Conservation (phyloP, 2,113 vertebrate genomes). For the Tragelaphus scriptus region DNA sequence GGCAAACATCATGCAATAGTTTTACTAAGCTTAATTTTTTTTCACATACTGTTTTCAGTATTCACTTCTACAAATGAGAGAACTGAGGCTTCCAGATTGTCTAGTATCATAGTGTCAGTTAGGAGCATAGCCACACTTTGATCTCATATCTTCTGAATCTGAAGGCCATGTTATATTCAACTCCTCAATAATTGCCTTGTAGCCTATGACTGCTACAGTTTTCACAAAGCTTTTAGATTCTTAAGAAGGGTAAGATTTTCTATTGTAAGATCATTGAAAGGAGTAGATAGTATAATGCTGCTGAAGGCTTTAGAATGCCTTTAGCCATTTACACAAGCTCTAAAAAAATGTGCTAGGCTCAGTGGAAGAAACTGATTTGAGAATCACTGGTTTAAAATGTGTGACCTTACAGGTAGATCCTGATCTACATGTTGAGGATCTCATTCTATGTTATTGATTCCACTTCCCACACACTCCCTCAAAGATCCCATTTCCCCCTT, state of each 20-base stretch:
- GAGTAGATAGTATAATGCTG: neutral
- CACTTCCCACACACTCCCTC: fast-evolving
- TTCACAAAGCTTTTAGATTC: neutral
- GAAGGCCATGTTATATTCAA: neutral
- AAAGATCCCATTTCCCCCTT: neutral
- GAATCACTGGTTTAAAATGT: neutral
- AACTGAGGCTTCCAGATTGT: neutral
- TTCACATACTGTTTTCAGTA: neutral
- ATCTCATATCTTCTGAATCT: neutral
- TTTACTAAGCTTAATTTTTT: neutral
- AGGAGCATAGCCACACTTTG: neutral
- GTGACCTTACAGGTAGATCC: neutral
- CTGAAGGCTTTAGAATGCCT: neutral
- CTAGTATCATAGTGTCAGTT: neutral
- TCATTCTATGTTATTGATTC: neutral
- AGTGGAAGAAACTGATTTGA: neutral
- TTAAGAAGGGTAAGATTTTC: neutral
- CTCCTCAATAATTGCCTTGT: neutral
- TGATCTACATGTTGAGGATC: neutral
- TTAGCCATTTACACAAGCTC: neutral
- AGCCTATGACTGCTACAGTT: neutral
- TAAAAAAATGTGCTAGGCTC: neutral
- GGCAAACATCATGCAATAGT: neutral
- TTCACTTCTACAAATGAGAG: neutral
- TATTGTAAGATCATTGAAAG: neutral